Percentiles rank a stretch among this genome's conserved stretches.
Evolutionary conservation across 2,888 invertebrate species (phyloP).

Genomic region (Tanypteryx hageni): DNA sequence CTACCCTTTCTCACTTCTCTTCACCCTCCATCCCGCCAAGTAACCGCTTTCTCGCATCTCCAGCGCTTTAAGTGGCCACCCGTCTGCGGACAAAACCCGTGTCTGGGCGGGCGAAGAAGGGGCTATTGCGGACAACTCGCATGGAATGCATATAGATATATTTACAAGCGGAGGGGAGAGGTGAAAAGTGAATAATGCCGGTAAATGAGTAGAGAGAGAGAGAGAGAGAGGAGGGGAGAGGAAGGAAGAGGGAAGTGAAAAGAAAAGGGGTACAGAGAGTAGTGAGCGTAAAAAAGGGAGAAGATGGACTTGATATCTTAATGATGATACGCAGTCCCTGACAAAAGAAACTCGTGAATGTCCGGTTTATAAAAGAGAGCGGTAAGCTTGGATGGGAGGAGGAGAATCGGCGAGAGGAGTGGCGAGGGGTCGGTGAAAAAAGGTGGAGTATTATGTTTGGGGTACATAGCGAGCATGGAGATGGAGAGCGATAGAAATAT

Average conservation of each 20-base stretch:
- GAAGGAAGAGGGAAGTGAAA: neutral
- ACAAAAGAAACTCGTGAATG: conserved; percentile 60
- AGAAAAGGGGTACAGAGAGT: neutral
- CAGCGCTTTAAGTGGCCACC: neutral
- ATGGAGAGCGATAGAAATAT: neutral
- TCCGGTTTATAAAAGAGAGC: conserved; percentile 48
- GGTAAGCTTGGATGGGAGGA: neutral
- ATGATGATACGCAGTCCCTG: conserved; percentile 50
- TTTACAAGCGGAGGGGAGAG: neutral
- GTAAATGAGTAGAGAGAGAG: neutral
- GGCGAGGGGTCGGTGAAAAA: neutral
- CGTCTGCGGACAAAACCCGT: neutral
- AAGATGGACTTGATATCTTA: conserved; percentile 58
- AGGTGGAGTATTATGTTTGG: neutral
- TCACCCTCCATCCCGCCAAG: neutral
- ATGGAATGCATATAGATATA: conserved; percentile 21
- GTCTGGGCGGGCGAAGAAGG: neutral
- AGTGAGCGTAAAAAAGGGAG: neutral
- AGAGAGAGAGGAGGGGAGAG: neutral
- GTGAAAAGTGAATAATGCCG: neutral
- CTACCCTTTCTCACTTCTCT: neutral
- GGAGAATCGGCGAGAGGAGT: conserved; percentile 2
- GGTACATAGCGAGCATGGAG: neutral
- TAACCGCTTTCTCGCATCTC: neutral
- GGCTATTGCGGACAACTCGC: neutral